These are phyloP conservation scores for Aporophyla nigra DNA, from an alignment of 2,888 invertebrate species.

Conservation along the genomic window DNA sequence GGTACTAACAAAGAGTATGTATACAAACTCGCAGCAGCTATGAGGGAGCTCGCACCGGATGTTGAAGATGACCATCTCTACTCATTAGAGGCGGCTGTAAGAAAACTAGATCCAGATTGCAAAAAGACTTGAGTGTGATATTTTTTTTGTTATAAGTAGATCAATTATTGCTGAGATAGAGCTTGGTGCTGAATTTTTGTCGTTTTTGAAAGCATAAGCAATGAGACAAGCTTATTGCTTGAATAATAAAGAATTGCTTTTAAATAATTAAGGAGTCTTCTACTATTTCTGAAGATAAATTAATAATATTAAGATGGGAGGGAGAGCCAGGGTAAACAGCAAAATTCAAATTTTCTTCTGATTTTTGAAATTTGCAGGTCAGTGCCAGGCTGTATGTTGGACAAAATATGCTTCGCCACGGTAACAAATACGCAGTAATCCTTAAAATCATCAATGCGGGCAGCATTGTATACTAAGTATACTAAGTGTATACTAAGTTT, in stretches of 20 bases:
- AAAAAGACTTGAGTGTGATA: conserved; percentile 50
- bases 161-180: conserved; percentile 23
- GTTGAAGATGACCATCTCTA: conserved; percentile 95
- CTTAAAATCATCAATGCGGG: too few relatives aligned
- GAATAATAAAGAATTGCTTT: background rate
- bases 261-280: background rate
- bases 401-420: too few relatives aligned
- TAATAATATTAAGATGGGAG: background rate
- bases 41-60: conserved; percentile 94
- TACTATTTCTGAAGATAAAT: background rate
- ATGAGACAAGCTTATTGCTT: conserved; percentile 13
- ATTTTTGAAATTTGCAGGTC: too few relatives aligned
- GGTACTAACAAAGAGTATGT: conserved; percentile 98
- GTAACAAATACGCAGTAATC: too few relatives aligned
- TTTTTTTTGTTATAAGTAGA: conserved; percentile 43
- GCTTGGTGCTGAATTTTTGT: conserved; percentile 15
- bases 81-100: conserved; percentile 92
- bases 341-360: too few relatives aligned
- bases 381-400: too few relatives aligned
- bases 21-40: conserved; percentile 94
- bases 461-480: too few relatives aligned
- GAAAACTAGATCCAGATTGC: conserved; percentile 71
- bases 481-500: too few relatives aligned
- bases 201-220: conserved; percentile 1
- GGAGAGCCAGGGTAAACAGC: too few relatives aligned